phyloP scores from a whole-genome alignment of 2,888 invertebrate species.

The Perizoma affinitatum region DNA sequence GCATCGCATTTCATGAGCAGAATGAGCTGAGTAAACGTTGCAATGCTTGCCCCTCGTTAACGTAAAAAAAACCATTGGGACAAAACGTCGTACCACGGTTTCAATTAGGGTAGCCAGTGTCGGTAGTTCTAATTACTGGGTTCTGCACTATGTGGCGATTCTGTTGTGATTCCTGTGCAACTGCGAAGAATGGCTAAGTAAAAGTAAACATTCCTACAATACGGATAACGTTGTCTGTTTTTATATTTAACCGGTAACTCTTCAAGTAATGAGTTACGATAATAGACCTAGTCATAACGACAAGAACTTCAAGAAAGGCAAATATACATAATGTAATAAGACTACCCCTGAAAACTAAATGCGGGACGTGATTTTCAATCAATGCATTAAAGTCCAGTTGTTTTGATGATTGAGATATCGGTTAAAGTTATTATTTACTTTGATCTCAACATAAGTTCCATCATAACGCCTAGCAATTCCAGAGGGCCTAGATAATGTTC shows the following conservation, averaged over 20 bases:
- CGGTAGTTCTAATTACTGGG: conserved; percentile 54
- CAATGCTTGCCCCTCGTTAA: conserved; percentile 51
- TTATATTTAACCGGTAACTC: neutral
- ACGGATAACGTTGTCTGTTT: neutral
- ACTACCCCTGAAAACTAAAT: too few species aligned
- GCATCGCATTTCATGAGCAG: conserved; percentile 15
- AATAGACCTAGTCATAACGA: too few species aligned
- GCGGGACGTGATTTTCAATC: too few species aligned
- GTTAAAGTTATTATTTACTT: too few species aligned
- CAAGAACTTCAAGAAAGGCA: too few species aligned
- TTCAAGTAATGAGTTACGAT: neutral
- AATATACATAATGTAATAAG: too few species aligned
- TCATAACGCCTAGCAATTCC: too few species aligned
- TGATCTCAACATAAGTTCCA: too few species aligned
- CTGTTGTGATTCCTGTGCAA: conserved; percentile 22
- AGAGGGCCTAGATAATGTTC: too few species aligned
- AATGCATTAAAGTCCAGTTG: too few species aligned
- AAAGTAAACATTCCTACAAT: conserved; percentile 4
- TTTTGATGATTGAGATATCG: too few species aligned
- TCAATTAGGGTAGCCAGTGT: conserved; percentile 60
- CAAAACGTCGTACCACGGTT: conserved; percentile 60
- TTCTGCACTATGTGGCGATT: conserved; percentile 20
- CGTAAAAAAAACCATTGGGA: conserved; percentile 49
- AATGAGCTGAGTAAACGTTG: conserved; percentile 17
- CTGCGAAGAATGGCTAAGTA: conserved; percentile 18